phyloP scores from a whole-genome alignment of 1,140 invertebrate species.

The Sarcophaga peregrina region DNA sequence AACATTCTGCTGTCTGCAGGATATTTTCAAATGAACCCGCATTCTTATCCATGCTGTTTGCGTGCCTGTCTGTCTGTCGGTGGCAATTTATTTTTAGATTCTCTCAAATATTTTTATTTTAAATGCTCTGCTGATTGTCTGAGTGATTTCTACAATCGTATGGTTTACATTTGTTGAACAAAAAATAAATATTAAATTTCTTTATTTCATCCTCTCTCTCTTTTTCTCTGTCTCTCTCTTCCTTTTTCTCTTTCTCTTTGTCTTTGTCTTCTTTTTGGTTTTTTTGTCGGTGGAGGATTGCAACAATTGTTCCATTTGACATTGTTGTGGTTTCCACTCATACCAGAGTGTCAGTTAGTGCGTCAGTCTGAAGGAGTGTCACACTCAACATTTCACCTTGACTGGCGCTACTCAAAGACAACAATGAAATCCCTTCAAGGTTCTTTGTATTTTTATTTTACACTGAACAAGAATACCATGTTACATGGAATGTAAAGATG shows the following conservation, averaged over 20 bases:
- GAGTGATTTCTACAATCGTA: too few species aligned
- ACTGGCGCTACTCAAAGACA: background rate
- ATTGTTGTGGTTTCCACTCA: conserved; percentile 24
- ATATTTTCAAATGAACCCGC: too few species aligned
- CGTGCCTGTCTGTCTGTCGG: background rate
- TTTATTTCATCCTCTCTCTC: too few species aligned
- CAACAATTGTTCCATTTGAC: conserved; percentile 31
- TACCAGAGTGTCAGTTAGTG: background rate
- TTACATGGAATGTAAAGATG: background rate
- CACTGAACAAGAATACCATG: background rate
- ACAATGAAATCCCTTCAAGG: background rate
- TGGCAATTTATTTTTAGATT: background rate
- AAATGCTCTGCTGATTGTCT: too few species aligned
- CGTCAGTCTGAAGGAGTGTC: background rate
- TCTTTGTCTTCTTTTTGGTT: too few species aligned
- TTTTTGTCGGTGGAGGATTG: too few species aligned
- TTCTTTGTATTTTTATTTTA: background rate
- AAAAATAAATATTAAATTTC: too few species aligned
- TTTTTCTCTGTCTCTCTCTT: too few species aligned
- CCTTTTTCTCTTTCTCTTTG: background rate
- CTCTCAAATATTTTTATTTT: too few species aligned
- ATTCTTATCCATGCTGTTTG: background rate
- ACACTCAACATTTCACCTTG: background rate
- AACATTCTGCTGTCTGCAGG: too few species aligned
- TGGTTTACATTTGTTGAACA: too few species aligned